Evolutionary conservation across 2,888 invertebrate genomes (phyloP).

Genomic region (Xanthostigma xanthostigma): DNA sequence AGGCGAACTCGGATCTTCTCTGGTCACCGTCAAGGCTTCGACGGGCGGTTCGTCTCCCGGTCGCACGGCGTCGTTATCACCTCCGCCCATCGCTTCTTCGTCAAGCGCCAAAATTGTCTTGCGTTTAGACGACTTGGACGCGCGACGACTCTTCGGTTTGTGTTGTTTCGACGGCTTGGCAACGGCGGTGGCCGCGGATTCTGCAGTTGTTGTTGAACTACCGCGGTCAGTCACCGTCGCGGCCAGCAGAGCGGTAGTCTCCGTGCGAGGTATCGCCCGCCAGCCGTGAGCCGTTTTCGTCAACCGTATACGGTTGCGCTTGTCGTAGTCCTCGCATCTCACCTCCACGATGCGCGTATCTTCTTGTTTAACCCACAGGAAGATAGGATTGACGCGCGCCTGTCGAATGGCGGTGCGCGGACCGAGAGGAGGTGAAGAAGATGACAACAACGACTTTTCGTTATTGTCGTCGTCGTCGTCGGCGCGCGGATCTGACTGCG

Average conservation of each 20-base stretch:
- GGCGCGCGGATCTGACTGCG: slow-evolving; percentile 3
- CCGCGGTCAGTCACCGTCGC: slow-evolving; percentile 16
- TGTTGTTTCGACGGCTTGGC: slow-evolving; percentile 15
- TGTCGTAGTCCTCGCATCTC: slow-evolving; percentile 77
- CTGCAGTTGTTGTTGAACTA: slow-evolving; percentile 3
- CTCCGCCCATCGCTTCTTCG: slow-evolving; percentile 21
- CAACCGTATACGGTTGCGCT: slow-evolving; percentile 67
- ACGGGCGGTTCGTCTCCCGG: slow-evolving; percentile 11
- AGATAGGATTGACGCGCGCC: slow-evolving; percentile 65
- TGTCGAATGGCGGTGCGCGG: slow-evolving; percentile 13
- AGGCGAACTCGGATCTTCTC: slow-evolving; percentile 15
- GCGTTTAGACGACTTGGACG: slow-evolving; percentile 11
- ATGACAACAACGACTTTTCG: slow-evolving; percentile 13
- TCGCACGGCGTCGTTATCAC: slow-evolving; percentile 14
- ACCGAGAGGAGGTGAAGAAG: slow-evolving; percentile 10
- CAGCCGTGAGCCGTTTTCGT: slow-evolving; percentile 70
- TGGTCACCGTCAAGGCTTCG: slow-evolving; percentile 2
- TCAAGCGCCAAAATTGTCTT: slow-evolving; percentile 24
- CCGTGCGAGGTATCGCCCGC: slow-evolving; percentile 69
- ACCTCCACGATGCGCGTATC: slow-evolving; percentile 71
- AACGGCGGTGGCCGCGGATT: slow-evolving; percentile 9
- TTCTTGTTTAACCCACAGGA: slow-evolving; percentile 70
- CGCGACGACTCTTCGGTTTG: slow-evolving; percentile 14
- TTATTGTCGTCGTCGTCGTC: slow-evolving; percentile 14
- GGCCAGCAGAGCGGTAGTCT: slow-evolving; percentile 30